A percentile compares a stretch with the other conserved stretches of the same genome.
phyloP scores from a whole-genome alignment of 2,797 vertebrate species.

The Protosalanx chinensis region DNA sequence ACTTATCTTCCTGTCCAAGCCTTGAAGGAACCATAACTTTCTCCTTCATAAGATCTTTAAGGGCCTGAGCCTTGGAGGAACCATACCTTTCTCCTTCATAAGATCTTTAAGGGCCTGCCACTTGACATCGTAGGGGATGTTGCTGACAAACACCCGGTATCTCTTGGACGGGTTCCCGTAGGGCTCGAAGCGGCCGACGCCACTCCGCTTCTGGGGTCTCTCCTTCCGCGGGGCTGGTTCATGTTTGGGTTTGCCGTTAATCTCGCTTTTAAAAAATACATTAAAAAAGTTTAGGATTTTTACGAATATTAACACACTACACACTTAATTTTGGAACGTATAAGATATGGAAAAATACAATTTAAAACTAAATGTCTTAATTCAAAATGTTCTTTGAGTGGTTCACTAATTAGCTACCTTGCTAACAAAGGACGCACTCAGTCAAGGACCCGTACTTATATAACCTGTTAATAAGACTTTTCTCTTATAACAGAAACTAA shows the following conservation, averaged over 20 bases:
- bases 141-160: slow-evolving; percentile 96
- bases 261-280: slow-evolving; percentile 65
- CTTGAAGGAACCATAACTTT: slow-evolving; percentile 81
- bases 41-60: slow-evolving; percentile 97
- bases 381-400: neutral
- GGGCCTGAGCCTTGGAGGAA: slow-evolving; percentile 67
- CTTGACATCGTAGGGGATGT: slow-evolving; percentile 97
- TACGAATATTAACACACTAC: neutral
- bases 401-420: neutral
- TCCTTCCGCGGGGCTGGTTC: slow-evolving; percentile 83
- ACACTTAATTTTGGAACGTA: too few species aligned
- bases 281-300: neutral
- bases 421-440: slow-evolving; percentile 11
- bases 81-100: slow-evolving; percentile 97
- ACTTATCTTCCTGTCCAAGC: slow-evolving; percentile 1
- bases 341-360: too few species aligned
- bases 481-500: neutral
- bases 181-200: slow-evolving; percentile 87
- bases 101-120: slow-evolving; percentile 98
- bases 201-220: slow-evolving; percentile 87
- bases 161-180: slow-evolving; percentile 80
- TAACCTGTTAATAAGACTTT: neutral
- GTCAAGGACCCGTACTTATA: neutral
- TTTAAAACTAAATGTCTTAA: too few species aligned
- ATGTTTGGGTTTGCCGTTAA: slow-evolving; percentile 81